These are phyloP conservation scores for Ormyrus rosae DNA, from an alignment of 2,888 invertebrate genomes.

Conservation along the genomic window DNA sequence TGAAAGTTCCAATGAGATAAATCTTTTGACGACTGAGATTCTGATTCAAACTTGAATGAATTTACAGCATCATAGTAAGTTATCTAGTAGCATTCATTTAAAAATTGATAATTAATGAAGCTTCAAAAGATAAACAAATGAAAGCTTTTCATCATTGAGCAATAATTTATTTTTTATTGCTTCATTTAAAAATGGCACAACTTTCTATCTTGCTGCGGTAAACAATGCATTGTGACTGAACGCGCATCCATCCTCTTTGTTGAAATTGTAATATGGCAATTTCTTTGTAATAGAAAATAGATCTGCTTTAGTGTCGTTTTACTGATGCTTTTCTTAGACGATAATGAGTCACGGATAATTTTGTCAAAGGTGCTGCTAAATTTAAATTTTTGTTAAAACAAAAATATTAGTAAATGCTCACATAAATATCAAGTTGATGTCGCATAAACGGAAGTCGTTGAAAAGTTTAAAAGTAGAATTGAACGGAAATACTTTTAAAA, in stretches of 20 bases:
- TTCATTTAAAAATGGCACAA: background rate
- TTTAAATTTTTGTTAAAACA: background rate
- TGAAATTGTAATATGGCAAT: background rate
- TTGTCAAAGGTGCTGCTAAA: background rate
- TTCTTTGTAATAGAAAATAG: conserved; percentile 4
- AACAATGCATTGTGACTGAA: conserved; percentile 6
- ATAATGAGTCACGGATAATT: conserved; percentile 9
- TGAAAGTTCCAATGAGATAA: background rate
- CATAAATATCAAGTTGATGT: no score
- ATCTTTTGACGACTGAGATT: no score
- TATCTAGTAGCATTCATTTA: no score
- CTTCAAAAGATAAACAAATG: no score
- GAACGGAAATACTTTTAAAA: conserved; percentile 28
- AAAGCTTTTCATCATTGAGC: no score
- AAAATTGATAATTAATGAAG: no score
- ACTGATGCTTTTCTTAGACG: conserved; percentile 11
- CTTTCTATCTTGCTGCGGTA: background rate
- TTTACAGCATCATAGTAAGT: no score
- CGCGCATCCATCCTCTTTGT: background rate
- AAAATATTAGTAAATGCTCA: background rate
- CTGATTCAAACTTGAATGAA: no score
- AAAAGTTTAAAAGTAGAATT: background rate
- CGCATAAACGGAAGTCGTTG: background rate
- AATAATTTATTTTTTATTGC: background rate
- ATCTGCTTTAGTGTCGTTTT: background rate